phyloP scores from a whole-genome alignment of 1,140 invertebrate species.

The Aphelinus certus region DNA sequence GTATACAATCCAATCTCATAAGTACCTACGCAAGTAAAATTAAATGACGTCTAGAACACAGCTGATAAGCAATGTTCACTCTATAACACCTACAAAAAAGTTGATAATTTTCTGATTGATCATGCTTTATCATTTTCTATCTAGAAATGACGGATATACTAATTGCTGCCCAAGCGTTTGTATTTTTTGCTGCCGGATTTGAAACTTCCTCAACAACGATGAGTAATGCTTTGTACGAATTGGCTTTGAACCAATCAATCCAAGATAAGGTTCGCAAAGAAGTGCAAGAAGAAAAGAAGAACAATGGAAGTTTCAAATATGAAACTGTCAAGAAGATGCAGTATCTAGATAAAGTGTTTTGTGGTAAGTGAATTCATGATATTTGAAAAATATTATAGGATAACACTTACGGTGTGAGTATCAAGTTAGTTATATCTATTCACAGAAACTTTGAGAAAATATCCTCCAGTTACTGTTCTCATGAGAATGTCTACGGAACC shows the following conservation, averaged over 20 bases:
- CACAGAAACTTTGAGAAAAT: constrained; percentile 68
- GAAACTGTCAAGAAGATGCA: constrained; percentile 49
- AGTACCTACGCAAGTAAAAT: too few species aligned
- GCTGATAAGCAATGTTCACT: background rate
- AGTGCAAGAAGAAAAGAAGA: constrained; percentile 53
- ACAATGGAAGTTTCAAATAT: constrained; percentile 46
- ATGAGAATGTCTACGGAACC: constrained; percentile 52
- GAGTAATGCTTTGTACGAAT: constrained; percentile 56
- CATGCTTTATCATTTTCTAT: too few species aligned
- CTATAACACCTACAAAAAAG: background rate
- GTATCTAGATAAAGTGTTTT: constrained; percentile 53
- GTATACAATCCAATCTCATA: too few species aligned
- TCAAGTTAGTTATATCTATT: constrained; percentile 10
- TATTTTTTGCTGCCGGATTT: constrained; percentile 66
- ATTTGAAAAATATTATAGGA: too few species aligned
- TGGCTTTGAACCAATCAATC: constrained; percentile 65
- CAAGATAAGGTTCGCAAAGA: constrained; percentile 66
- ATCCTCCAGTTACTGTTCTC: constrained; percentile 65
- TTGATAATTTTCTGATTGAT: too few species aligned
- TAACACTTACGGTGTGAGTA: background rate
- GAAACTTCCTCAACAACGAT: constrained; percentile 69
- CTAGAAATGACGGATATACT: too few species aligned
- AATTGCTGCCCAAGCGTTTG: constrained; percentile 48
- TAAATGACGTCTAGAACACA: too few species aligned
- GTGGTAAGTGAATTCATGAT: constrained; percentile 38